These are phyloP conservation scores for Brachionus rubens DNA, from an alignment of 1,140 invertebrate genomes.

Conservation along the genomic window DNA sequence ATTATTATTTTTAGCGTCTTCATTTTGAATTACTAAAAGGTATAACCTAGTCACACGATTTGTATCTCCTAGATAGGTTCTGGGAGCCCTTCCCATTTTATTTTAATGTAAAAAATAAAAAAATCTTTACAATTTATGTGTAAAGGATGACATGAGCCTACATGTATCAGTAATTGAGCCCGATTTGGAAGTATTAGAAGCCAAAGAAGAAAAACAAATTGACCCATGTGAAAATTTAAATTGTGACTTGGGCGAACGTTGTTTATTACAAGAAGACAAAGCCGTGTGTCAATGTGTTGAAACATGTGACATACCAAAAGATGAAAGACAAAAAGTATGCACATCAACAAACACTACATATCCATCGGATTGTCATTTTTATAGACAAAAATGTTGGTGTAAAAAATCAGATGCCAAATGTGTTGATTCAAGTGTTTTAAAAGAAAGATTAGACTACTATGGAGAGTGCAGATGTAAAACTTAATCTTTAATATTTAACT, in stretches of 20 bases:
- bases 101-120: background rate
- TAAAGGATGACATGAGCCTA: conserved; percentile 28
- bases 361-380: conserved; percentile 35
- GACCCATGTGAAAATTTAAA: background rate
- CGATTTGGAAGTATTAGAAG: background rate
- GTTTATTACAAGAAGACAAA: background rate
- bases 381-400: conserved; percentile 22
- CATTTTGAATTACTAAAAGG: too few species aligned
- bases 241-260: conserved; percentile 3
- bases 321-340: conserved; percentile 36
- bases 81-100: background rate
- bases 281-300: conserved; percentile 38
- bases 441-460: conserved; percentile 38
- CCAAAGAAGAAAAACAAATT: background rate
- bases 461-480: conserved; percentile 41
- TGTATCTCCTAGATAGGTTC: too few species aligned
- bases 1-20: too few species aligned
- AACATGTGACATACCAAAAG: conserved; percentile 28
- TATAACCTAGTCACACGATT: too few species aligned
- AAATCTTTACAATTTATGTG: background rate
- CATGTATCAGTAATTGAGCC: conserved; percentile 30
- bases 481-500: background rate
- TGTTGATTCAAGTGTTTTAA: background rate
- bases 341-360: conserved; percentile 16
- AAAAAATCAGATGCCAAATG: conserved; percentile 3